Base-by-base conservation (phyloP, 53 echinoderm and acorn worm species). In the Hippasteria phrygiana region DNA sequence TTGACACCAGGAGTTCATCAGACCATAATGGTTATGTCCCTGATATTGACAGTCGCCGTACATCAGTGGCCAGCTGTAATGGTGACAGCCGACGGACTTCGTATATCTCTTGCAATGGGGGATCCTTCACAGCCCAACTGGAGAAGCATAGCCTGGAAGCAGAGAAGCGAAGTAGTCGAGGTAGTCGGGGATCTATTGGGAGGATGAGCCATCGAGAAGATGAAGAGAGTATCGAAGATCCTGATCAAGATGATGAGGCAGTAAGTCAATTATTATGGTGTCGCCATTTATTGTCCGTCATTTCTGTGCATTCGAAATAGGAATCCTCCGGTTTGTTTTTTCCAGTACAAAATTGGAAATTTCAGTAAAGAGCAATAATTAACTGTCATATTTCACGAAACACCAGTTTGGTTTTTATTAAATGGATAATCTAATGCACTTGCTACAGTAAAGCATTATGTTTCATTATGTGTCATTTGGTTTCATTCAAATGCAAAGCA, bases 21-120 rank as follows among this genome's bases (percentile, higher is more conserved):
- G 87, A 87, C 72, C 92, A 83, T 88, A 97, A 97, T 41, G 97
- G 97, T 10, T 95, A 97, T 71, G 71, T 97, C 29, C 97, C 95
- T 0, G 97, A 97, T 85, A 93, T 63, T 35, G 96, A 96, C 59
- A 97, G 90, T 91, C 87, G 91, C 17, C 77, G 91, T 7, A 87
- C 91, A 4, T 89, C 89, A 9, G 71, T 89, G 31, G 87, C 78
- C 2, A 91, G 87, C 87, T 91, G 91, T 70, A 93, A 92, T 40
- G 93, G 93, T 12, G 98, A 94, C 83, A 96, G 96, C 71, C 88
- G 98, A 14, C 94, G 98, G 17, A 96, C 94, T 1, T 98, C 98
- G 12, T 98, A 96, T 88, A 91, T 94, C 75, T 98, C 98, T 16
- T 98, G 98, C 76, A 98, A 98, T 48, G 98, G 98, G 0, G 96